Percentiles rank a stretch among this genome's conserved stretches.
These are phyloP conservation scores for Chaetophractus vellerosus DNA, from an alignment of 2,797 vertebrate species.

Conservation along the genomic window DNA sequence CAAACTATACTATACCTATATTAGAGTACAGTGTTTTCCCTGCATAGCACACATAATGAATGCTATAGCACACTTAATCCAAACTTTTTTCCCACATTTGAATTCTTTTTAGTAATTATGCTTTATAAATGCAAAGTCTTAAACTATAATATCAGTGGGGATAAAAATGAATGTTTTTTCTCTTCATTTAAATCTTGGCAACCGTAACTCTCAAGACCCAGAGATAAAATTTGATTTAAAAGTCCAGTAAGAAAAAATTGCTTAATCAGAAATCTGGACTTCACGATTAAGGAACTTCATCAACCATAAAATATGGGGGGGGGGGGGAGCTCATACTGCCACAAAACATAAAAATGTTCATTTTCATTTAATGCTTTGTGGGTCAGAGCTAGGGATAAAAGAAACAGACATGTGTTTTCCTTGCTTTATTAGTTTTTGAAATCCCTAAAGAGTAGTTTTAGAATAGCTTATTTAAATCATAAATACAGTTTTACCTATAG, in stretches of 20 bases:
- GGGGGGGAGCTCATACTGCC: background rate
- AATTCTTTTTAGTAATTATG: constrained; percentile 56
- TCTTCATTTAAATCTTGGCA: constrained; percentile 64
- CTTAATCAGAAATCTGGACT: constrained; percentile 70
- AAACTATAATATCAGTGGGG: constrained; percentile 46
- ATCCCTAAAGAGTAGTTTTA: background rate
- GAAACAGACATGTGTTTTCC: constrained; percentile 13
- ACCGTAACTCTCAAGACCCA: constrained; percentile 55
- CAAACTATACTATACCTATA: background rate
- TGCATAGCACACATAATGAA: constrained; percentile 26
- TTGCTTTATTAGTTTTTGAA: constrained; percentile 30
- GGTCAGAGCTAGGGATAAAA: constrained; percentile 22
- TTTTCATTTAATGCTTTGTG: constrained; percentile 65
- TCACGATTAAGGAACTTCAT: constrained; percentile 66
- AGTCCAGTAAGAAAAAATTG: constrained; percentile 54
- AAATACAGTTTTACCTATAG: background rate
- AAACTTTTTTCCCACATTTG: constrained; percentile 63
- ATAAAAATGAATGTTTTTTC: constrained; percentile 66
- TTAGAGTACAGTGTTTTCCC: background rate
- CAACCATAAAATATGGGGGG: constrained; percentile 33
- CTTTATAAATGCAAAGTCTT: constrained; percentile 54
- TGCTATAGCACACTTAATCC: background rate
- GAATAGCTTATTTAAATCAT: constrained; percentile 42
- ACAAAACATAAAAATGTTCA: constrained; percentile 70
- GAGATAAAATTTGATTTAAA: constrained; percentile 76